These are phyloP conservation scores for Cnemophilus loriae DNA, from an alignment of 2,113 vertebrate species.

Conservation along the genomic window DNA sequence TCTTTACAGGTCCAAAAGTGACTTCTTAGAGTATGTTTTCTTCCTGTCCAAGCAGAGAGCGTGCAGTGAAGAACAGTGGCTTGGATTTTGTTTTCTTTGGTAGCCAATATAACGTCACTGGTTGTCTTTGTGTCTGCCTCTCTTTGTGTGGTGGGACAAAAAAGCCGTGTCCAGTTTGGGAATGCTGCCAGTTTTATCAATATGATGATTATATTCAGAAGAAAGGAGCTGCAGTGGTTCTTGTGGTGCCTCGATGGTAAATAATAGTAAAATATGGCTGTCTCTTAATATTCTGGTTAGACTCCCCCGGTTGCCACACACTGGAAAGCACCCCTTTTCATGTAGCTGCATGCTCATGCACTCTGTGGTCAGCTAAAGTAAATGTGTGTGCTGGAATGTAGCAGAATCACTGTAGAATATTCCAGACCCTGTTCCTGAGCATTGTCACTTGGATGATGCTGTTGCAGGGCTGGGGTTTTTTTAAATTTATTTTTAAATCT, in stretches of 20 bases:
- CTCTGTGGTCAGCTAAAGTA: background rate
- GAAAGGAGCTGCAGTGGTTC: constrained; percentile 5
- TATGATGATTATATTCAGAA: constrained; percentile 6
- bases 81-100: constrained; percentile 42
- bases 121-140: constrained; percentile 40
- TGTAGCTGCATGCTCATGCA: background rate
- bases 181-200: constrained; percentile 19
- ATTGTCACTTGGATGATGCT: background rate
- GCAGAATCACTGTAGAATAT: background rate
- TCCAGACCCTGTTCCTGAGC: background rate
- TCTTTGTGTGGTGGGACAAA: constrained; percentile 41
- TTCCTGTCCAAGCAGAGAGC: background rate
- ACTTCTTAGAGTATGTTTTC: background rate
- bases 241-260: background rate
- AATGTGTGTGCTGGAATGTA: background rate
- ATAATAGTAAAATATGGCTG: background rate
- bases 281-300: background rate
- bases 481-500: background rate
- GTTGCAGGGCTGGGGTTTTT: background rate
- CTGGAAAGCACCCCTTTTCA: background rate
- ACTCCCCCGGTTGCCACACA: background rate
- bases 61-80: background rate
- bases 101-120: background rate
- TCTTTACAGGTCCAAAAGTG: background rate
- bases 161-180: background rate